Evolutionary conservation across 1,140 invertebrate species (phyloP), one percentile per base, ranked within the genome.

Genomic region (Nasonia longicornis): DNA sequence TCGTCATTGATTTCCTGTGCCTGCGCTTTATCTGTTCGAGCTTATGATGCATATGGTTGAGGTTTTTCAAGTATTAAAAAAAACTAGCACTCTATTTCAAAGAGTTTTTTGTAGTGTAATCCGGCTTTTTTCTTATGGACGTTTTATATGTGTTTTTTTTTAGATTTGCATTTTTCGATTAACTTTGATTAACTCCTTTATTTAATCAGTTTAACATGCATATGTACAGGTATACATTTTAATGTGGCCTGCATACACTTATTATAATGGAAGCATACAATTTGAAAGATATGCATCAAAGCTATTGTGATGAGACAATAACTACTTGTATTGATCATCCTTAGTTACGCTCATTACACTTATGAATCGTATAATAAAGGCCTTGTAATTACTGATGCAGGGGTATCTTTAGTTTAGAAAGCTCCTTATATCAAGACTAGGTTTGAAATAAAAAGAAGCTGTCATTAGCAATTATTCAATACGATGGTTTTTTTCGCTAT

Each of bases 311-410:
- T 58, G 52, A 7, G 16, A 58, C 20, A 20, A 58, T 58, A 58
- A n/a, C 52, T 58, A n/a, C 20, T 58, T 58, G 52, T 58, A 58
- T 58, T 58, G 52, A n/a, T 58, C 20, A 58, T 58, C 52, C 52
- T 58, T 58, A 58, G 52, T 58, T 58, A 58, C 52, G 52, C 52
- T 58, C 52, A 58, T 58, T 58, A n/a, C 52, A 58, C 52, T 20
- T 58, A n/a, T 58, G 20, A 58, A 58, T 58, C 16, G 52, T n/a
- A 52, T 52, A n/a, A 58, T 58, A n/a, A 58, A 58, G 16, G 52
- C 16, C 16, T 20, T 58, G 20, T 58, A n/a, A 58, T n/a, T 58
- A n/a, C 52, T n/a, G 16, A 58, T 58, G 52, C 16, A 58, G 20
- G 52, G 20, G 16, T n/a, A 14, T 58, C 52, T n/a, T 58, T 20